A percentile compares a stretch with the other conserved stretches of the same genome.
Evolutionary conservation across 1,140 invertebrate genomes (phyloP).

Genomic region (Pseudomyrmex sp.): DNA sequence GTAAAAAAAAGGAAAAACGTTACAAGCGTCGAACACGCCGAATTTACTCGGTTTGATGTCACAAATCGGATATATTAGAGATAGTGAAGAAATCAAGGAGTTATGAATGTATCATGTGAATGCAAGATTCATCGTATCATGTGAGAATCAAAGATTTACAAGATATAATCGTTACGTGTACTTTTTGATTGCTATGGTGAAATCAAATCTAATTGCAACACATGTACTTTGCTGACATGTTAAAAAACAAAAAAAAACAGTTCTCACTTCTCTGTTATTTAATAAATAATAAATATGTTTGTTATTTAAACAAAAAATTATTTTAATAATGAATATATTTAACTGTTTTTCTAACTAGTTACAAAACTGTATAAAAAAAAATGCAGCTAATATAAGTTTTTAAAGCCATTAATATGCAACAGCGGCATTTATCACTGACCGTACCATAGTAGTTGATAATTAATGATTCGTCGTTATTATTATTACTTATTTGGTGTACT

Average conservation of each 20-base stretch:
- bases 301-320: too few species aligned
- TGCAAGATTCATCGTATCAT: constrained; percentile 3
- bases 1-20: constrained; percentile 5
- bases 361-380: constrained; percentile 8
- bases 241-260: constrained; percentile 26
- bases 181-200: constrained; percentile 21
- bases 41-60: constrained; percentile 12
- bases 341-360: background rate
- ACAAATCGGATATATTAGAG: constrained; percentile 21
- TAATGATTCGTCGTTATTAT: constrained; percentile 30
- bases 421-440: background rate
- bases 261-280: constrained; percentile 4
- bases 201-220: background rate
- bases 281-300: background rate
- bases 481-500: constrained; percentile 29
- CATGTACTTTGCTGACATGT: background rate
- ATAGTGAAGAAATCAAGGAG: background rate
- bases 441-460: constrained; percentile 48
- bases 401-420: background rate
- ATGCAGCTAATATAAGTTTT: background rate
- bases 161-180: background rate
- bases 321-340: too few species aligned
- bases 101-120: constrained; percentile 28
- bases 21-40: background rate
- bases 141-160: constrained; percentile 15